Base-by-base conservation (phyloP, 2,797 vertebrate species). In the Epinephelus awoara region DNA sequence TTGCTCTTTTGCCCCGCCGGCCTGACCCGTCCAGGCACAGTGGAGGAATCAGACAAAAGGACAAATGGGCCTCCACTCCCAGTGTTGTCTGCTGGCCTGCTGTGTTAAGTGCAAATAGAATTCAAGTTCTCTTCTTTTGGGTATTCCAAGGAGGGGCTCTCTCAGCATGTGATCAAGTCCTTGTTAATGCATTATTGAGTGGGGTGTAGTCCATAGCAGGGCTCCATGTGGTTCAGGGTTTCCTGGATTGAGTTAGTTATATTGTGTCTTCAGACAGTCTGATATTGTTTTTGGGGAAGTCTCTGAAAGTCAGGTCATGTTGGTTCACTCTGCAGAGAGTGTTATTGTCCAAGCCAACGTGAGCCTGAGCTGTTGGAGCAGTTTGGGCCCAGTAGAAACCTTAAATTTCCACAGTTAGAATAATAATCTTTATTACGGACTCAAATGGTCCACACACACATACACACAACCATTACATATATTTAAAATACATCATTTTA, bases 111-210 rank as follows among this genome's bases (percentile, higher is more conserved):
- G 15, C 17, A 58, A 64, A 51, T 19, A 46, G 1, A 47, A 54
- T 38, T 58, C 8, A 52, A 25, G 19, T 25, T 63, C 0, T 15
- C 42, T 63, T 44, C 17, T n/a, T 78, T 52, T 77, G n/a, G 29
- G n/a, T 42, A 17, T 64, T 77, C 17, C 3, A 19, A 0, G 0
- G 52, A 23, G 25, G 14, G 52, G 21, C 38, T 62, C 14, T 19
- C 10, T 55, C n/a, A 54, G 19, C 10, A 14, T 23, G 14, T 67
- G 29, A 29, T 58, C 8, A 56, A 42, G 63, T 25, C 10, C 4
- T 14, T 9, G 3, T 34, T 19, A 38, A 56, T 57, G 61, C 52
- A 23, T 34, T 51, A 52, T 59, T 49, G 23, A 67, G 17, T 29
- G 18, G 29, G 62, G 52, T 17, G 25, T 11, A 59, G 27, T 58